Percentiles rank a stretch among this genome's conserved stretches.
phyloP scores from a whole-genome alignment of 2,888 invertebrate species.

The Cantharis lateralis region DNA sequence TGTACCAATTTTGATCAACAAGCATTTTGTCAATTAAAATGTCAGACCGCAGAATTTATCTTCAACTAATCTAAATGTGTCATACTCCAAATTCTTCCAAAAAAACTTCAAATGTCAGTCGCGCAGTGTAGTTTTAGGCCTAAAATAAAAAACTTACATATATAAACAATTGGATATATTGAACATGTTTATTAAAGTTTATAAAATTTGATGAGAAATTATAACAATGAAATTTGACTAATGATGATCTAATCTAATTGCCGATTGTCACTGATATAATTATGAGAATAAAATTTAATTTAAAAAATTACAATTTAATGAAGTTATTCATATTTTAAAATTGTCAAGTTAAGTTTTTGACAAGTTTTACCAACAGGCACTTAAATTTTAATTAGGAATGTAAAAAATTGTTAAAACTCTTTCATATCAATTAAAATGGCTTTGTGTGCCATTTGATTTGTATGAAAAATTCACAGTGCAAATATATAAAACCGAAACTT shows the following conservation, averaged over 20 bases:
- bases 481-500: no score
- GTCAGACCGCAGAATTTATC: constrained; percentile 57
- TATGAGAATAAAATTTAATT: constrained; percentile 14
- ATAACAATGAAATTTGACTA: constrained; percentile 44
- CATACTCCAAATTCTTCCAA: constrained; percentile 57
- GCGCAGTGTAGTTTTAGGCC: constrained; percentile 55
- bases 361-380: constrained; percentile 43
- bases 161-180: constrained; percentile 50
- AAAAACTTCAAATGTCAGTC: constrained; percentile 58
- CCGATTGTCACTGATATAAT: constrained; percentile 42
- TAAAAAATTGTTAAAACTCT: constrained; percentile 18
- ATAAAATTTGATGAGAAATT: constrained; percentile 47
- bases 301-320: constrained; percentile 32
- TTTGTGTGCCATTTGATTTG: constrained; percentile 10
- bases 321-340: constrained; percentile 38
- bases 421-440: constrained; percentile 12
- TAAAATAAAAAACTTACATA: constrained; percentile 53
- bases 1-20: constrained; percentile 30
- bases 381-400: constrained; percentile 39
- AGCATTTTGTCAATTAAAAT: constrained; percentile 45
- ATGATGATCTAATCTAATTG: constrained; percentile 39
- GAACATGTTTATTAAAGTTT: constrained; percentile 48
- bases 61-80: constrained; percentile 57
- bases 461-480: constrained; percentile 19
- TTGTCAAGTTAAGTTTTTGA: constrained; percentile 40